These are phyloP conservation scores for Cynodonichthys magdalenae DNA, from an alignment of 2,797 vertebrate genomes.

Conservation along the genomic window DNA sequence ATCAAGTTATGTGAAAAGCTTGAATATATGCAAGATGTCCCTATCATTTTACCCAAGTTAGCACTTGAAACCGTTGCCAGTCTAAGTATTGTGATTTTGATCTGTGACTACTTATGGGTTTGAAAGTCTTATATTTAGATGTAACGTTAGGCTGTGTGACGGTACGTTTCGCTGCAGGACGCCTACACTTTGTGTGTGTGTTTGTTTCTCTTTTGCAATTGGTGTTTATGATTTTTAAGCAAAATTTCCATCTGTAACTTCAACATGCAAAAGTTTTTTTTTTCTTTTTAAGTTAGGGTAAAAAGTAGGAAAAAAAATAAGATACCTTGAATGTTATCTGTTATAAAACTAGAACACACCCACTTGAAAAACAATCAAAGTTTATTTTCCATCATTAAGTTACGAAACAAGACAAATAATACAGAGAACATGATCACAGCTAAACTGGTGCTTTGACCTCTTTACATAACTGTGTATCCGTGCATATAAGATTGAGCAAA, in stretches of 20 bases:
- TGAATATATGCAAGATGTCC: background rate
- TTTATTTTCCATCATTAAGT: background rate
- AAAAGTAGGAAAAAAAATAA: slow-evolving; percentile 1
- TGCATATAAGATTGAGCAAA: slow-evolving; percentile 9
- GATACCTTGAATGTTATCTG: background rate
- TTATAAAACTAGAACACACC: background rate
- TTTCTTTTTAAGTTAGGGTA: slow-evolving; percentile 5
- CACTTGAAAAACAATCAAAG: background rate
- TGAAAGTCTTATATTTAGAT: slow-evolving; percentile 18
- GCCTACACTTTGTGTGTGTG: slow-evolving; percentile 44
- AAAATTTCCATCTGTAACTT: slow-evolving; percentile 46
- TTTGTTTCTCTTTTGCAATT: slow-evolving; percentile 1
- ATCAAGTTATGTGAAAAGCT: background rate
- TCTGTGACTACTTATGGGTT: slow-evolving; percentile 24
- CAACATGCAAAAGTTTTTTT: slow-evolving; percentile 20
- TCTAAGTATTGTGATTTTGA: background rate
- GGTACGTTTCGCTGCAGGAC: slow-evolving; percentile 21
- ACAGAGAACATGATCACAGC: background rate
- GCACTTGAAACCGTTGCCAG: background rate
- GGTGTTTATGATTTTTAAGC: background rate
- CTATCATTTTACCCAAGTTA: background rate
- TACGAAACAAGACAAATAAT: background rate
- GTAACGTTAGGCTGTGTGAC: slow-evolving; percentile 21
- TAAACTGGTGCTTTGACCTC: background rate
- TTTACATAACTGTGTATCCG: background rate